Evolutionary conservation across 1,140 invertebrate species (phyloP).

Genomic region (Tenebrio molitor): DNA sequence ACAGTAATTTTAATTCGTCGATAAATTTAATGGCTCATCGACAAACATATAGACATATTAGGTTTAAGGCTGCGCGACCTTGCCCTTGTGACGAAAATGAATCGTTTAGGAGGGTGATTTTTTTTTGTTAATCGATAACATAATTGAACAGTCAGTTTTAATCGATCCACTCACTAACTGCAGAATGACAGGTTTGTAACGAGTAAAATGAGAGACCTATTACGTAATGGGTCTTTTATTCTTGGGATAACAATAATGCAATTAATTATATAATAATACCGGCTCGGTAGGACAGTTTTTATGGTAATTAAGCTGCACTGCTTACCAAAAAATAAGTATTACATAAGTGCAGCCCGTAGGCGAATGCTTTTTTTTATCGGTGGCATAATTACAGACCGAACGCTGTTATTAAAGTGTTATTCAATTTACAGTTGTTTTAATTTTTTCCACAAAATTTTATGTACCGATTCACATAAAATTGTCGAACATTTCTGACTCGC

Average conservation of each 20-base stretch:
- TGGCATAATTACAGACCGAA: neutral
- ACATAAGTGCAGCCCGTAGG: neutral
- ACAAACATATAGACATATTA: too few relatives aligned
- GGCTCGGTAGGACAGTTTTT: neutral
- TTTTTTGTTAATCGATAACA: neutral
- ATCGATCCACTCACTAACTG: neutral
- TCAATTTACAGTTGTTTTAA: neutral
- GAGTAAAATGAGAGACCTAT: too few relatives aligned
- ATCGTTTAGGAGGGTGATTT: neutral
- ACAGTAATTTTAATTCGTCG: conserved; percentile 6
- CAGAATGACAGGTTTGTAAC: neutral
- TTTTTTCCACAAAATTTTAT: neutral
- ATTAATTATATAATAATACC: conserved; percentile 4
- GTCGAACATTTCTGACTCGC: neutral
- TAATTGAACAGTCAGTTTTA: neutral
- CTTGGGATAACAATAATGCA: neutral
- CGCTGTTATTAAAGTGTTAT: neutral
- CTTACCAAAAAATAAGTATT: conserved; percentile 4
- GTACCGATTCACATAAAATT: neutral
- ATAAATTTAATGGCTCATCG: neutral
- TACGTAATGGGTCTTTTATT: too few relatives aligned
- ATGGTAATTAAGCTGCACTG: conserved; percentile 5
- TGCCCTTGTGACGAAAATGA: neutral
- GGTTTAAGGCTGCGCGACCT: conserved; percentile 2
- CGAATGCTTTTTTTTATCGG: neutral